Base-by-base conservation (phyloP, 2,888 invertebrate species). In the Papilio protenor region DNA sequence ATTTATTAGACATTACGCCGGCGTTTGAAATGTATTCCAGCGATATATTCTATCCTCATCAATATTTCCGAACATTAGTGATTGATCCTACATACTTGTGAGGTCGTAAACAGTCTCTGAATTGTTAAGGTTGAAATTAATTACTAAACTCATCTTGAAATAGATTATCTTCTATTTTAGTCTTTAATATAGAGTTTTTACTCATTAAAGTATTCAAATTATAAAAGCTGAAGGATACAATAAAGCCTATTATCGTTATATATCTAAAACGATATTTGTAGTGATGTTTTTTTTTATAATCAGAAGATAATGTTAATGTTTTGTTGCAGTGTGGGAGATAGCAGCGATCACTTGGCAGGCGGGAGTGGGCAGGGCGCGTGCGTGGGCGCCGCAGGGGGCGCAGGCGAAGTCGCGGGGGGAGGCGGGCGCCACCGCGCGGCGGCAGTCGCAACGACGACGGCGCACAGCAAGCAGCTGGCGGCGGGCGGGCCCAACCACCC, bases 401-500 rank as follows among this genome's bases (percentile, higher is more conserved):
- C 85, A 85, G 83, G 83, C 85, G 88, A 86, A 23, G 87, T 87
- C 88, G 87, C 87, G 88, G 90, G 90, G 91, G 91, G 91, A 90
- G 91, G 92, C 89, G 90, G 92, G 94, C 81, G 80, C 82, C 93
- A 94, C 87, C 94, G 91, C 85, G 90, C 91, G 90, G 91, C 91
- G 83, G 90, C 91, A 84, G 91, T 93, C 92, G 92, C 91, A 92
- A 96, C 96, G 94, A 97, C 97, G 96, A 96, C 97, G 96, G 96
- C 97, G 90, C 97, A 97, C 95, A 96, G 96, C 95, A 97, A 97
- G 94, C 96, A 97, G 95, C 96, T 96, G 94, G 96, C 96, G 95
- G 98, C 97, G 92, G 96, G 96, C 94, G 96, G 96, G 94, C 96
- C 95, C 93, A 96, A 95, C 95, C 96, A 93, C 94, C 95, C 95